Evolutionary conservation across 2,888 invertebrate genomes (phyloP), one percentile per base, ranked within the genome.

Genomic region (Himalopsyche tibetana): DNA sequence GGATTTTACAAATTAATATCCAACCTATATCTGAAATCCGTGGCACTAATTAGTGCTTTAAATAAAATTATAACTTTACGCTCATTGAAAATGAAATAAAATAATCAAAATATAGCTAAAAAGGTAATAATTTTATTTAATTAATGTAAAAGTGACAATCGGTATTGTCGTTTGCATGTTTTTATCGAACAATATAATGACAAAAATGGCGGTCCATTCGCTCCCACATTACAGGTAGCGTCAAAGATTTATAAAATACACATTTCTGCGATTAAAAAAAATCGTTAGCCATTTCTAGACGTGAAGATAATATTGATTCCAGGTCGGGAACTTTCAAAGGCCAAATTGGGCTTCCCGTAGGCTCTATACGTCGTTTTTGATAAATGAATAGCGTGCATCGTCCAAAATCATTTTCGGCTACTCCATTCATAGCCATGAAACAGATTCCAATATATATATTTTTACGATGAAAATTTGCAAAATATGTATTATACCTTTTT

Each of bases 281-380:
- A 63, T 63, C 19, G 63, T 19, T 82, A 36, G 36, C 51, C 15
- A 82, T 56, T 28, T 55, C 55, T 42, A 17, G 82, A 82, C 55
- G 51, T 38, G 38, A 28, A 28, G 28, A 55, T 19, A 15, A 56
- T 80, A 84, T 84, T 84, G 81, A 84, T 84, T 84, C 63, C 83
- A 42, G 56, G 36, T 80, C 80, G 81, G 80, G 19, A 55, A 42
- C 11, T 55, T 80, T 84, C 80, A 84, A 84, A 84, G 56, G 36
- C 80, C 42, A 81, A 38, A 19, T 74, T 28, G 11, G 81, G 84
- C 45, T 84, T 55, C 84, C 84, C 84, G 56, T 56, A 81, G 81
- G 80, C 55, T n/a, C 15, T 28, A 40, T 81, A 81, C 6, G 55
- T 45, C 45, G n/a, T 79, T 51, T 81, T 19, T 84, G 51, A 55